Evolutionary conservation across 2,797 vertebrate genomes (phyloP), one percentile per base, ranked within the genome.

Genomic region (Picus viridis): DNA sequence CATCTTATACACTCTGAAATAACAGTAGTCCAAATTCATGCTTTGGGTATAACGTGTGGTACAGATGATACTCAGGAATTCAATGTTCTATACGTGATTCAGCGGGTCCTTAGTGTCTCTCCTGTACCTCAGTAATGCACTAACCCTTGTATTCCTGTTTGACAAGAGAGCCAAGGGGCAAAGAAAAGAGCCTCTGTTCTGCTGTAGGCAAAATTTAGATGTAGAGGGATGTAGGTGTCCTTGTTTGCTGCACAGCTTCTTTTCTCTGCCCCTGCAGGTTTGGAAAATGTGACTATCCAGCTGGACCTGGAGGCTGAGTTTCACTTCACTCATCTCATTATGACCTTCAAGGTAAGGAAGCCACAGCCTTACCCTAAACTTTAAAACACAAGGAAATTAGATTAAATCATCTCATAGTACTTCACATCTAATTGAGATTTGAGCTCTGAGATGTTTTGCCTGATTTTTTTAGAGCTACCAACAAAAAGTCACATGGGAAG

Each of bases 241-340:
- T 78, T 91, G 39, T 84, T 94, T 93, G 78, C 87, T 75, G 73
- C 69, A 57, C 5, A 26, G 16, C 70, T 89, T 72, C 26, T 70
- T 94, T 83, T 58, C 58, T 74, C 9, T 89, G 74, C 29, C 69
- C 27, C 65, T 87, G 10, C 96, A 99, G 99, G 99, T 63, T 7
- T 98, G 97, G 99, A 99, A 97, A 99, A 99, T 0, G 99, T 99
- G 84, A 99, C 98, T 41, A 95, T 99, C 91, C 99, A 99, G 95
- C 97, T 99, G 95, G 97, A 99, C 95, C 97, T 99, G 92, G 99
- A 99, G 96, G 99, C 99, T 0, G 99, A 99, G 97, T 99, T 99
- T 97, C 99, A 99, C 97, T 99, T 99, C 95, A 99, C 99, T 93
- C 99, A 99, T 97, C 99, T 99, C 97, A 99, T 99, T 95, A 99